Percentiles rank a stretch among this genome's conserved stretches.
Evolutionary conservation across 2,113 vertebrate species (phyloP).

Genomic region (Nematolebias whitei): DNA sequence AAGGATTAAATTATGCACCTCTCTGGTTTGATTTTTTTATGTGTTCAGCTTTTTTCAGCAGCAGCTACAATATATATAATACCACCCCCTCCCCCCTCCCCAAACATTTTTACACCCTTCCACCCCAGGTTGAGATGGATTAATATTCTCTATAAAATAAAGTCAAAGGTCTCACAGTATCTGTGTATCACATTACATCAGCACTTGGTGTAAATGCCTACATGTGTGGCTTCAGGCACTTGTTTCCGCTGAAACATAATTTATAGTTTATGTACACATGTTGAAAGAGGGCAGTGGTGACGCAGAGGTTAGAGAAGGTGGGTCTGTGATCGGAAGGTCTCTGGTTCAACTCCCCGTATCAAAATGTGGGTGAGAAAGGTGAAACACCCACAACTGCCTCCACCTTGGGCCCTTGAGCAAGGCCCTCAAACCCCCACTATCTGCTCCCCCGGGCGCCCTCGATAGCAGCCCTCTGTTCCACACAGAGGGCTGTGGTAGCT

Average conservation of each 20-base stretch:
- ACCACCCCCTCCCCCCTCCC: too few species aligned
- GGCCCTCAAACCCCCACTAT: too few species aligned
- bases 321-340: too few species aligned
- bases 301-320: too few species aligned
- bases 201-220: constrained; percentile 5
- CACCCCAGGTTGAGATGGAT: neutral
- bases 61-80: constrained; percentile 38
- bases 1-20: neutral
- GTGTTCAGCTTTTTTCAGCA: constrained; percentile 60
- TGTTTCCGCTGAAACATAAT: constrained; percentile 24
- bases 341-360: too few species aligned
- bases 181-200: neutral
- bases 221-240: constrained; percentile 45
- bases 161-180: constrained; percentile 29
- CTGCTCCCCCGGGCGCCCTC: too few species aligned
- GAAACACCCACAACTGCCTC: too few species aligned
- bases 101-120: constrained; percentile 6
- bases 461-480: too few species aligned
- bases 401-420: too few species aligned
- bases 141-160: neutral
- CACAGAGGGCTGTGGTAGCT: too few species aligned
- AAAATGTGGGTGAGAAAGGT: too few species aligned
- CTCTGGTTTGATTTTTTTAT: constrained; percentile 11
- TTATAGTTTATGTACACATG: constrained; percentile 47
- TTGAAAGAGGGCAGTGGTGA: too few species aligned